Evolutionary conservation across 2,888 invertebrate species (phyloP), one percentile per base, ranked within the genome.

Genomic region (Mechanitis messenoides): DNA sequence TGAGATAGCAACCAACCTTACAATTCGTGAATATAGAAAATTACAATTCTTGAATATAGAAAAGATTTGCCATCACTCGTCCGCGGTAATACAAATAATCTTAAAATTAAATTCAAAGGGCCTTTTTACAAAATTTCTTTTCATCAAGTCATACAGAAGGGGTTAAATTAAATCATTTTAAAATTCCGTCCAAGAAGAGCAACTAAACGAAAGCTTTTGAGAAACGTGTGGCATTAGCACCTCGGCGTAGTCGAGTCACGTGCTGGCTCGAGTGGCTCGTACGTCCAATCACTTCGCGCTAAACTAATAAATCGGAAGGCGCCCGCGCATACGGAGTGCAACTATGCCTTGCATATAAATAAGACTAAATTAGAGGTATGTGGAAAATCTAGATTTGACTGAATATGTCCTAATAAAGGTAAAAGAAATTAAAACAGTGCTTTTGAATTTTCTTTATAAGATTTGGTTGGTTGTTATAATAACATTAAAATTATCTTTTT

Each of bases 281-380:
- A 70, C 78, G 79, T 75, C 85, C 85, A 84, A 85, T 85, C 85
- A 84, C 84, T 84, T 78, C 78, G 73, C 77, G 72, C 76, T 85
- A 84, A 85, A 84, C 85, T 84, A 85, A 86, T 85, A 83, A 82
- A 77, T 77, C 78, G 81, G 81, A 84, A 81, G 81, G 80, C 82
- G 83, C 81, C 72, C 74, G 81, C 83, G 84, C 85, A 85, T 75
- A 78, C 81, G 74, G 74, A 78, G 74, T 75, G 72, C 77, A 76
- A 70, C 68, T 66, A 70, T 64, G 65, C 50, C 65, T 64, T 68
- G 71, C 69, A 71, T 71, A 70, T 71, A 64, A 68, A 71, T 68
- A 63, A 67, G 64, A 55, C 54, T 58, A 60, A 59, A 68, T 62
- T 62, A 66, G 60, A 65, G 59, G 58, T 64, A 58, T 64, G 60